Conservation (phyloP, 2,888 invertebrate species). For the Dolomedes plantarius region DNA sequence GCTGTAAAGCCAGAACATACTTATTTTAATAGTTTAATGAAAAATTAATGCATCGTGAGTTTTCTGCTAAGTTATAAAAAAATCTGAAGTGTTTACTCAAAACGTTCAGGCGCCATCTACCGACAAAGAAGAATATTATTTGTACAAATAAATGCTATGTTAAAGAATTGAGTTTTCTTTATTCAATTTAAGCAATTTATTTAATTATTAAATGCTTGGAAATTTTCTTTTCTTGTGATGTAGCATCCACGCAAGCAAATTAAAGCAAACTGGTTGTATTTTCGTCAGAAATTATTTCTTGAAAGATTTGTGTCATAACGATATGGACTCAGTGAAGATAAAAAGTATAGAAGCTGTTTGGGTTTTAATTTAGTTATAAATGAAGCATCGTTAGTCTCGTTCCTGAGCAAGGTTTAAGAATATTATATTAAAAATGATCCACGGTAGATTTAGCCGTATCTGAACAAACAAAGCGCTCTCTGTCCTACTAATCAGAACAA, state of each 20-base stretch:
- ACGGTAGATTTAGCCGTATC: constrained; percentile 7
- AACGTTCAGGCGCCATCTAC: constrained; percentile 47
- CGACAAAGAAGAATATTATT: constrained; percentile 29
- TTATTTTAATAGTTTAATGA: constrained; percentile 8
- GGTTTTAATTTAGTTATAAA: constrained; percentile 64
- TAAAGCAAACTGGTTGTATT: constrained; percentile 19
- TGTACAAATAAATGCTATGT: constrained; percentile 9
- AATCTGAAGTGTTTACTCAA: constrained; percentile 21
- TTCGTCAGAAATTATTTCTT: constrained; percentile 15
- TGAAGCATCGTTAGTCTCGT: constrained; percentile 45
- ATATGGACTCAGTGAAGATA: neutral
- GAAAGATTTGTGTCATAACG: neutral
- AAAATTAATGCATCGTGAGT: constrained; percentile 6
- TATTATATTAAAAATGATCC: constrained; percentile 27
- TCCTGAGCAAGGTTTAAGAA: neutral
- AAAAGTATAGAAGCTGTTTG: constrained; percentile 15
- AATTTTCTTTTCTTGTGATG: constrained; percentile 20
- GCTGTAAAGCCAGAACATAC: neutral
- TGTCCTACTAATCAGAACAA: constrained; percentile 41
- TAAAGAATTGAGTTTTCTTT: neutral
- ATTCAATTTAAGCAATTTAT: constrained; percentile 40
- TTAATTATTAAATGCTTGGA: constrained; percentile 30
- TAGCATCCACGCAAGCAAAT: constrained; percentile 22
- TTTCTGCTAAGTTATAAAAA: neutral
- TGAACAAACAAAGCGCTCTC: constrained; percentile 38